Base-by-base conservation (phyloP, 2,113 vertebrate genomes). In the Albula glossodonta region DNA sequence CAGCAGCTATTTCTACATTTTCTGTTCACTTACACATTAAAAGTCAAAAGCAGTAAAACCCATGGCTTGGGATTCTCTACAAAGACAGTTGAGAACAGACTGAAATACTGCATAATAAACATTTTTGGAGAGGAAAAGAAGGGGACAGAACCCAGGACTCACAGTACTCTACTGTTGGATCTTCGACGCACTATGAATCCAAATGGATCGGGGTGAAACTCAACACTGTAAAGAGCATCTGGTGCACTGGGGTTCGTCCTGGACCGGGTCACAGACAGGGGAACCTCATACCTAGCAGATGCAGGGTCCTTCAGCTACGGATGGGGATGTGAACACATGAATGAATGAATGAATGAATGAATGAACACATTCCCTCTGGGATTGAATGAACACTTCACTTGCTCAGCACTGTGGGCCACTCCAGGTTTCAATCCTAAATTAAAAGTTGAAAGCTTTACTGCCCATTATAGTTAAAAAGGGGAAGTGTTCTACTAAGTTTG, bases 221-320 rank as follows among this genome's bases (percentile, higher is more conserved):
- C 93, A 53, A 96, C 89, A 2, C 89, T 92, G 80, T 96, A 99
- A 2, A 97, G 94, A 0, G 89, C 12, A 51, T 90, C 31, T 0
- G 87, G 3, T 0, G 86, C 84, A 17, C 53, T 90, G 63, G 88
- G 49, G 57, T 0, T 63, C 12, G 1, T 90, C 4, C 13, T 84
- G 0, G 95, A 92, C 0, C 85, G 79, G 49, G 80, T 8, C 22
- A 86, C 91, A 70, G 92, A 91, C 89, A 98, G 90, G 0, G 96
- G 95, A 78, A 99, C 98, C 88, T 99, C 97, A 19, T 97, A 99
- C 82, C 98, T 95, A 81, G 80, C 90, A 82, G 92, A 92, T 3
- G 90, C 88, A 0, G 96, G 94, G 84, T 99, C 98, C 86, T 95
- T 97, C 88, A 99, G 92, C 98, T 99, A 87, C 48, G 50, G 6